These are phyloP conservation scores for Sebastes vulpes DNA, from an alignment of 2,797 vertebrate genomes.

Conservation along the genomic window DNA sequence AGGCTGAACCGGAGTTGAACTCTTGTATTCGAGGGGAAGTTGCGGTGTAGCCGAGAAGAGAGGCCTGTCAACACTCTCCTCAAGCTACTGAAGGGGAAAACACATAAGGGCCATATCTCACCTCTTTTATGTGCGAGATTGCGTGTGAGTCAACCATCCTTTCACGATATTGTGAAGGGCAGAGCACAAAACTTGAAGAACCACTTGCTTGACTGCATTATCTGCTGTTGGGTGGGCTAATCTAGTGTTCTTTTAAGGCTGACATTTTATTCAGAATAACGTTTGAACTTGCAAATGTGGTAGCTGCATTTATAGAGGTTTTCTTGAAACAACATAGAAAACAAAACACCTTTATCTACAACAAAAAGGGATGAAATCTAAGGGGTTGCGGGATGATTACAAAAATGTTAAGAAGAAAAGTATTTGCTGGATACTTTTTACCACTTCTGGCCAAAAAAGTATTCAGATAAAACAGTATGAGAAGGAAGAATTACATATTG, in stretches of 20 bases:
- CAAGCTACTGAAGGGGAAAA: slow-evolving; percentile 45
- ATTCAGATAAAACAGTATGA: background rate
- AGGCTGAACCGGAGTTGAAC: slow-evolving; percentile 67
- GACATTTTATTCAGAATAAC: background rate
- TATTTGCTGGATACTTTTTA: background rate
- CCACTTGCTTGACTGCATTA: background rate
- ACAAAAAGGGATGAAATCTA: background rate
- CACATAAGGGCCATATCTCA: slow-evolving; percentile 55
- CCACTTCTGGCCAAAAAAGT: background rate
- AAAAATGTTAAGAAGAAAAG: background rate
- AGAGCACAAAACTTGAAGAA: slow-evolving; percentile 12
- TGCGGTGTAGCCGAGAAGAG: slow-evolving; percentile 42
- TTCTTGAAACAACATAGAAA: background rate
- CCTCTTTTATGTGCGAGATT: slow-evolving; percentile 51
- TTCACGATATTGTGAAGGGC: slow-evolving; percentile 15
- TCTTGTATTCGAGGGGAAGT: slow-evolving; percentile 35
- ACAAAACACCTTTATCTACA: background rate
- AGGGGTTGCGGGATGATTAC: background rate
- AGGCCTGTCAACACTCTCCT: slow-evolving; percentile 67
- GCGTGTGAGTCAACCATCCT: slow-evolving; percentile 19
- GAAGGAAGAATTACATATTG: background rate
- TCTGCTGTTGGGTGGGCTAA: slow-evolving; percentile 5
- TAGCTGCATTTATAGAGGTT: background rate
- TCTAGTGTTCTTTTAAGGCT: background rate
- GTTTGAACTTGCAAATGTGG: background rate